Evolutionary conservation across 1,140 invertebrate species (phyloP).

Genomic region (Drosophila arawakana): DNA sequence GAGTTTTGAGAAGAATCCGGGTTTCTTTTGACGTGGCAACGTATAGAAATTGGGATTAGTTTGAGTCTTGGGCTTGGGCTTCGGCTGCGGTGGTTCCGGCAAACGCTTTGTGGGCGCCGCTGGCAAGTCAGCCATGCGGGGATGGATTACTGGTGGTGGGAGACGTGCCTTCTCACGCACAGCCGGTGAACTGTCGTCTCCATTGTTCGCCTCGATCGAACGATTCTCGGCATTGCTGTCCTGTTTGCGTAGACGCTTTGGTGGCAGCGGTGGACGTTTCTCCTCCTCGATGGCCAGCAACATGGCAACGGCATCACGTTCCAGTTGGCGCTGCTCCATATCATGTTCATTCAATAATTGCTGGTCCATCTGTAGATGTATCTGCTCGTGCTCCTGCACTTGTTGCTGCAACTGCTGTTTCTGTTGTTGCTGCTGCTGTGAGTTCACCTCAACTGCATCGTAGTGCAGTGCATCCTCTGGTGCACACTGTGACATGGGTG

Average conservation of each 20-base stretch:
- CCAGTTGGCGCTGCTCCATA: slow-evolving; percentile 13
- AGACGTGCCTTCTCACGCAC: slow-evolving; percentile 71
- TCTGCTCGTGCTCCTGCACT: slow-evolving; percentile 66
- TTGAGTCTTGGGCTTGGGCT: slow-evolving; percentile 83
- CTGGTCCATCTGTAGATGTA: slow-evolving; percentile 40
- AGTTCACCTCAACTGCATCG: slow-evolving; percentile 73
- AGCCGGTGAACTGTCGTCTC: slow-evolving; percentile 28
- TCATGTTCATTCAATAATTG: slow-evolving; percentile 26
- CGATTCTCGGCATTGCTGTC: slow-evolving; percentile 75
- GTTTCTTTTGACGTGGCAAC: slow-evolving; percentile 86
- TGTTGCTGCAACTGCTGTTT: slow-evolving; percentile 72
- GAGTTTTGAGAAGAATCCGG: slow-evolving; percentile 88
- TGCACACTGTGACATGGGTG: slow-evolving; percentile 70
- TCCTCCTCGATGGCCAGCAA: slow-evolving; percentile 85
- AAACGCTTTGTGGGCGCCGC: slow-evolving; percentile 84
- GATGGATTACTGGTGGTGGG: slow-evolving; percentile 74
- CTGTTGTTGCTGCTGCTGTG: slow-evolving; percentile 64
- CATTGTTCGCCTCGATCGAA: slow-evolving; percentile 72
- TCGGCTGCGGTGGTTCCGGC: slow-evolving; percentile 59
- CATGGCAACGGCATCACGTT: slow-evolving; percentile 31
- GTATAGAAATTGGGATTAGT: slow-evolving; percentile 84
- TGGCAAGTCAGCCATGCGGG: slow-evolving; percentile 64
- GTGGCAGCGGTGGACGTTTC: slow-evolving; percentile 90
- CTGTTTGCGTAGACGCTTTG: slow-evolving; percentile 90
- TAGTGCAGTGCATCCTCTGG: slow-evolving; percentile 73